phyloP scores from a whole-genome alignment of 2,113 vertebrate genomes.

The Vicugna pacos region DNA sequence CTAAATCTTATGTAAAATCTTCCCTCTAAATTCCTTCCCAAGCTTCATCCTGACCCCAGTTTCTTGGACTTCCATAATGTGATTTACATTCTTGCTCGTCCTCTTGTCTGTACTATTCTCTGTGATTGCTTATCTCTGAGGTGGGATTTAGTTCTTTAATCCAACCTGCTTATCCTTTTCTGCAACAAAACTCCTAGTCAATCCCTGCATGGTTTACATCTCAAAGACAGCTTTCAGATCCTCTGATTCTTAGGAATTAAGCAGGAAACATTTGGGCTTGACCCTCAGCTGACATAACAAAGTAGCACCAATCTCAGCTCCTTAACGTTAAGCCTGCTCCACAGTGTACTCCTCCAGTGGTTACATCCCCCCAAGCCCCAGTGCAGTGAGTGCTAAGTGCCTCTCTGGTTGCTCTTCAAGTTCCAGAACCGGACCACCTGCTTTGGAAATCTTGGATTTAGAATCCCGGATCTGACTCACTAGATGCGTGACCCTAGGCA shows the following conservation, averaged over 20 bases:
- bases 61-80: neutral
- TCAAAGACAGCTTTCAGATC: constrained; percentile 7
- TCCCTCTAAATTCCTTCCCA: neutral
- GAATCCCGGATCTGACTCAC: neutral
- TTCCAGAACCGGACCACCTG: neutral
- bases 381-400: fast-evolving
- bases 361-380: fast-evolving
- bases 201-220: neutral
- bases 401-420: neutral
- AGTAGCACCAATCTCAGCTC: neutral
- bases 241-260: constrained; percentile 21
- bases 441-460: neutral
- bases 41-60: neutral
- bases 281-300: neutral
- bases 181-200: neutral
- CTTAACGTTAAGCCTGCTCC: neutral
- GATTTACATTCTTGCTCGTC: neutral
- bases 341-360: fast-evolving
- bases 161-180: neutral
- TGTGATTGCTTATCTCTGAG: neutral
- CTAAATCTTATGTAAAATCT: neutral
- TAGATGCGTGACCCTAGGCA: neutral
- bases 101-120: neutral
- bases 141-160: neutral
- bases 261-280: neutral